Percentiles rank a stretch among this genome's conserved stretches.
phyloP scores from a whole-genome alignment of 2,113 vertebrate species.

The Falcunculus frontatus region DNA sequence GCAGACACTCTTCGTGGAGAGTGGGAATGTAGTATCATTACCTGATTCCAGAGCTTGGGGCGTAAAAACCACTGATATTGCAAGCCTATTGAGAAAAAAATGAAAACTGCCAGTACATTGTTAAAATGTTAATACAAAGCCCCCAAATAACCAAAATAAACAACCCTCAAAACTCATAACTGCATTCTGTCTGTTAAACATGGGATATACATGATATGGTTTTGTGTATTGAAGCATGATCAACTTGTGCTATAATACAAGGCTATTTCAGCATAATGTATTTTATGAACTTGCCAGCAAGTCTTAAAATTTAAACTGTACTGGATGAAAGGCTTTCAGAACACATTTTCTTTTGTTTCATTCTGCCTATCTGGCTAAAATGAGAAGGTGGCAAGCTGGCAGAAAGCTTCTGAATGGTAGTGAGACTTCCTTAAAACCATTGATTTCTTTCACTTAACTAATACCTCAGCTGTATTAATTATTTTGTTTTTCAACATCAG shows the following conservation, averaged over 20 bases:
- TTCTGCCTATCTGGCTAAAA: background rate
- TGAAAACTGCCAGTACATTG: background rate
- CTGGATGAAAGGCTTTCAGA: background rate
- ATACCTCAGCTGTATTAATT: background rate
- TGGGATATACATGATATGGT: background rate
- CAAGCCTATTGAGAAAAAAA: background rate
- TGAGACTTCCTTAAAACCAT: background rate
- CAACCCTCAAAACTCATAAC: background rate
- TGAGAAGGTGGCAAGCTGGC: background rate
- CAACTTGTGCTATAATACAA: background rate
- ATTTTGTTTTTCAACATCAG: background rate
- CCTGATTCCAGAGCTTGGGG: background rate
- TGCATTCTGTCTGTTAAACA: background rate
- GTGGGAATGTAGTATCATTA: background rate
- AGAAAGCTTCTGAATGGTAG: background rate
- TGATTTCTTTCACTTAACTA: background rate
- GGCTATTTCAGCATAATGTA: background rate
- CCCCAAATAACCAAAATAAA: background rate
- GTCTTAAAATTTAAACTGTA: background rate
- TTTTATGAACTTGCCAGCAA: background rate
- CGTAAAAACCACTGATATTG: background rate
- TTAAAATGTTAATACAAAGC: background rate
- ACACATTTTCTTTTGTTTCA: background rate
- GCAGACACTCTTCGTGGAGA: background rate
- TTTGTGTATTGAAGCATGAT: background rate